These are phyloP conservation scores for Myocastor coypus DNA, from an alignment of 2,113 vertebrate genomes.

Conservation along the genomic window DNA sequence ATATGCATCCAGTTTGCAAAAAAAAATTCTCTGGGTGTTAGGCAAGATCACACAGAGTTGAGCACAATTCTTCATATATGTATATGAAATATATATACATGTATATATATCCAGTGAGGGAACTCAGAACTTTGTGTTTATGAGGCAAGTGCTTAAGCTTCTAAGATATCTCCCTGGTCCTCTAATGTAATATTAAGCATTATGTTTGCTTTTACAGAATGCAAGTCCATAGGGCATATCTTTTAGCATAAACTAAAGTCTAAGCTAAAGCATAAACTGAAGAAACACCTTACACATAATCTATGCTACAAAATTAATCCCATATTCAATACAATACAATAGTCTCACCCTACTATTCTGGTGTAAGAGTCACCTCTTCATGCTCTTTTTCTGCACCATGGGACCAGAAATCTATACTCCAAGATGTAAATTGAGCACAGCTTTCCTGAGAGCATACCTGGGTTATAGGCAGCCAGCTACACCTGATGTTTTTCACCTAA, in stretches of 20 bases:
- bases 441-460: too few species aligned
- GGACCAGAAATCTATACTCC: background rate
- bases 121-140: too few species aligned
- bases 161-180: background rate
- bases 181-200: background rate
- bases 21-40: background rate
- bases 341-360: background rate
- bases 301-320: background rate
- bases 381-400: background rate
- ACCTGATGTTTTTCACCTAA: background rate
- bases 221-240: background rate
- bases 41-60: background rate
- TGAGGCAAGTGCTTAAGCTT: too few species aligned
- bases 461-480: background rate
- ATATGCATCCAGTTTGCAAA: background rate
- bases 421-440: background rate
- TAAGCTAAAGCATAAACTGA: background rate
- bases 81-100: too few species aligned
- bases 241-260: background rate
- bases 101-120: too few species aligned
- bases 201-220: background rate
- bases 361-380: accelerated
- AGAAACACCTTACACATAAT: background rate
- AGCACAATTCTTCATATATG: background rate
- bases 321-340: background rate